Evolutionary conservation across 2,888 invertebrate genomes (phyloP).

Genomic region (Allacma fusca): DNA sequence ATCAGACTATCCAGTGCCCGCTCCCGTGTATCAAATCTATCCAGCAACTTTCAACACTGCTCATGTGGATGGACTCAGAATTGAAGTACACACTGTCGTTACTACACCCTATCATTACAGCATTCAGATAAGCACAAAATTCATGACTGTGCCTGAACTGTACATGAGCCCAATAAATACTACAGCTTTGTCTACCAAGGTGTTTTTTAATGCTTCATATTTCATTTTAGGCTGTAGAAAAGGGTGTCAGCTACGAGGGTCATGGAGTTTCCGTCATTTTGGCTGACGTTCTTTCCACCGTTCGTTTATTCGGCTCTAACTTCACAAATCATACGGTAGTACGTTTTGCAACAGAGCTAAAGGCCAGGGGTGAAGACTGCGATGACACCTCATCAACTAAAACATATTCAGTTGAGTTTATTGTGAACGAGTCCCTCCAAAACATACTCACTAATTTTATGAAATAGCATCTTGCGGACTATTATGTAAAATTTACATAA

Average conservation of each 20-base stretch:
- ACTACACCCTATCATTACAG: too few relatives aligned
- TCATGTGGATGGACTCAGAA: constrained; percentile 55
- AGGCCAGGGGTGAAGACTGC: constrained; percentile 52
- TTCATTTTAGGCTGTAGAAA: constrained; percentile 52
- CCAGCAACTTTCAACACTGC: constrained; percentile 47
- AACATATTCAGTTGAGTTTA: constrained; percentile 51
- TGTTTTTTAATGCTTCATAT: neutral
- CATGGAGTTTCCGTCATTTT: constrained; percentile 56
- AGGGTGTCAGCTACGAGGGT: constrained; percentile 56
- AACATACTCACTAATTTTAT: too few relatives aligned
- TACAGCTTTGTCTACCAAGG: too few relatives aligned
- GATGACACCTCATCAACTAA: constrained; percentile 53
- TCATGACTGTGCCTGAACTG: too few relatives aligned
- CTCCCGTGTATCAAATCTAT: constrained; percentile 39
- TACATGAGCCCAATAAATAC: too few relatives aligned
- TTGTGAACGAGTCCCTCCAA: too few relatives aligned
- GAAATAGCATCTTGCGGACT: too few relatives aligned
- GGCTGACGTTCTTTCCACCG: constrained; percentile 51
- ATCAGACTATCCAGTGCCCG: neutral
- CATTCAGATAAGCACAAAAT: too few relatives aligned
- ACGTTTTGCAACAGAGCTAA: constrained; percentile 56
- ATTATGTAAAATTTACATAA: neutral
- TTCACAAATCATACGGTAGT: constrained; percentile 59
- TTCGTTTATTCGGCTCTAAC: constrained; percentile 57
- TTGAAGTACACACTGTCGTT: constrained; percentile 53